Percentiles rank a stretch among this genome's conserved stretches.
These are phyloP conservation scores for Furnarius figulus DNA, from an alignment of 2,113 vertebrate genomes.

Conservation along the genomic window DNA sequence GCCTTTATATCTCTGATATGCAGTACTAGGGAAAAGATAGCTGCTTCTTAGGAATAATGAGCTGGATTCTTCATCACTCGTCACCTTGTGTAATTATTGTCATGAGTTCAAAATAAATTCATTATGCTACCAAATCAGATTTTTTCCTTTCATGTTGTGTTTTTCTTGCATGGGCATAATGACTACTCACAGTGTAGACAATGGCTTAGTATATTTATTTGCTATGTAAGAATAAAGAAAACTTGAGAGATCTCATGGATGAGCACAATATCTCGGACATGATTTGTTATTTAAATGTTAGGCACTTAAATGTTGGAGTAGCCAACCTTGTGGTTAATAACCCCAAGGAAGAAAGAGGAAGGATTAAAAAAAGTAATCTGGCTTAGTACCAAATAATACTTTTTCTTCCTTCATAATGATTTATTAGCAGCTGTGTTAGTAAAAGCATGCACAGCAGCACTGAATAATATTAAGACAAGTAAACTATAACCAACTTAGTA, in stretches of 20 bases:
- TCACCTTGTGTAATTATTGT: constrained; percentile 16
- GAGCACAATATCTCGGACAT: neutral
- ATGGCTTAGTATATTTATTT: neutral
- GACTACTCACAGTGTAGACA: neutral
- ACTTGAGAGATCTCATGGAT: neutral
- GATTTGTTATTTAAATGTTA: neutral
- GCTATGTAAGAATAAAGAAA: neutral
- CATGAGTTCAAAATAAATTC: constrained; percentile 11
- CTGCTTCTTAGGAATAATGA: constrained; percentile 39
- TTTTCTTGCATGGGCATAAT: neutral
- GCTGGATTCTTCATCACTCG: neutral
- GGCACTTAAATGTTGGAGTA: neutral
- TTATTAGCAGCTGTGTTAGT: neutral
- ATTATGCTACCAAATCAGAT: neutral
- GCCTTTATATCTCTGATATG: neutral
- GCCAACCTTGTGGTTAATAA: neutral
- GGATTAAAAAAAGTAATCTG: neutral
- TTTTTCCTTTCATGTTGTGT: neutral
- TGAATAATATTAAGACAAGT: neutral
- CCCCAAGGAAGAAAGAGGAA: neutral
- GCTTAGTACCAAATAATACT: neutral
- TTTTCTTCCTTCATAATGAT: neutral
- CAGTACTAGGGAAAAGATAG: neutral
- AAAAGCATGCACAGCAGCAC: neutral
- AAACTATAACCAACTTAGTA: neutral